Percentiles rank a stretch among this genome's conserved stretches.
Evolutionary conservation across 1,140 invertebrate species (phyloP).

Genomic region (Drosophila funebris): DNA sequence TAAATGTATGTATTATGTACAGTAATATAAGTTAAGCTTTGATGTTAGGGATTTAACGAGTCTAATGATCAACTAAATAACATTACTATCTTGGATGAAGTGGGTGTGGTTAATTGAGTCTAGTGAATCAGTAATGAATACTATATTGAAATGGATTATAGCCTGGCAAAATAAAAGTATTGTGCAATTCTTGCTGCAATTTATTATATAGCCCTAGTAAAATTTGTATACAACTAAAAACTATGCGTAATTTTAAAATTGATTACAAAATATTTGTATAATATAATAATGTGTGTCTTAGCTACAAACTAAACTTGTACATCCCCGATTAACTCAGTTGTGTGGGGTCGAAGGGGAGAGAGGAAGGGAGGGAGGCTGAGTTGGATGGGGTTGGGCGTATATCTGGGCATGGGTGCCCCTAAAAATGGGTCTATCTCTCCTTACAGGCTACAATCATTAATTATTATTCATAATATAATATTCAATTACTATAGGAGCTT

Average conservation of each 20-base stretch:
- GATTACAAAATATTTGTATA: slow-evolving; percentile 66
- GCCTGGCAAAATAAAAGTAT: slow-evolving; percentile 58
- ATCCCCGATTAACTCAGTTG: slow-evolving; percentile 37
- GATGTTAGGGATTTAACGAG: slow-evolving; percentile 37
- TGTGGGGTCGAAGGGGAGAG: background rate
- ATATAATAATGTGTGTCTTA: slow-evolving; percentile 62
- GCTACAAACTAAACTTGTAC: slow-evolving; percentile 40
- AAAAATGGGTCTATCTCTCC: slow-evolving; percentile 39
- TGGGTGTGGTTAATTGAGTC: slow-evolving; percentile 55
- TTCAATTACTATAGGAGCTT: slow-evolving; percentile 78
- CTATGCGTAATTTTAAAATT: slow-evolving; percentile 70
- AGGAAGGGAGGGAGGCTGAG: background rate
- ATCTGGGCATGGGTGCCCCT: slow-evolving; percentile 9
- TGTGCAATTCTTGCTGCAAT: slow-evolving; percentile 66
- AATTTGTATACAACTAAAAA: slow-evolving; percentile 76
- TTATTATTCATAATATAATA: slow-evolving; percentile 46
- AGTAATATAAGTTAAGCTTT: slow-evolving; percentile 30
- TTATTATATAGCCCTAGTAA: slow-evolving; percentile 66
- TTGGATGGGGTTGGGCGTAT: background rate
- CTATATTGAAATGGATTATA: slow-evolving; percentile 18
- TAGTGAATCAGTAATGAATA: slow-evolving; percentile 17
- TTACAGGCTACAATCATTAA: slow-evolving; percentile 46
- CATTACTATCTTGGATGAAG: slow-evolving; percentile 65
- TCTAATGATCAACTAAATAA: slow-evolving; percentile 71
- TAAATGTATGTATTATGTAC: slow-evolving; percentile 43